Percentiles rank a stretch among this genome's conserved stretches.
Evolutionary conservation across 2,797 vertebrate genomes (phyloP).

Genomic region (Basileuterus tristriatus): DNA sequence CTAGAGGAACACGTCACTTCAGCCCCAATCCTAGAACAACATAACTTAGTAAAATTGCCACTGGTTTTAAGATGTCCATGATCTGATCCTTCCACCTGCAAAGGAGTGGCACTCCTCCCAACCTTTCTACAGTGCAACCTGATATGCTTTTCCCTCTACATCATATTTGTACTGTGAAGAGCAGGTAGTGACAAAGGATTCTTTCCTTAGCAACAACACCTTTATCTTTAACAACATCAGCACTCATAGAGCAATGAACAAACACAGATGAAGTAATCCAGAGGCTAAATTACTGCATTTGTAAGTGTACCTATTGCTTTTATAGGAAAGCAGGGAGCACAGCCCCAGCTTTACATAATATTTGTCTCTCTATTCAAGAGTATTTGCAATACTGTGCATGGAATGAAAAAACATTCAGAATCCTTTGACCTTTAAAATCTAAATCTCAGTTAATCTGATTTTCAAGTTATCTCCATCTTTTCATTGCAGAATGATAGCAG

Average conservation of each 20-base stretch:
- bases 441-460: not conserved
- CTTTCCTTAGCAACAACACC: not conserved
- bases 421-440: not conserved
- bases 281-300: conserved; percentile 7
- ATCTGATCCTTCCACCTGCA: not conserved
- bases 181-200: not conserved
- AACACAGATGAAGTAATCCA: conserved; percentile 14
- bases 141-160: not conserved
- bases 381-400: not conserved
- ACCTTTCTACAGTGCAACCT: not conserved
- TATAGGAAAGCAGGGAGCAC: not conserved
- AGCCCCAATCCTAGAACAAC: not conserved
- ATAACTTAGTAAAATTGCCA: not conserved
- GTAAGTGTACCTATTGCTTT: not conserved
- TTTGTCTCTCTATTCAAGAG: not conserved
- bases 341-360: not conserved
- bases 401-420: not conserved
- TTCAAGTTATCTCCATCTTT: not conserved
- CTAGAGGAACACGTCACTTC: not conserved
- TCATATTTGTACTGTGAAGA: not conserved
- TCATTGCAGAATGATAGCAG: not conserved
- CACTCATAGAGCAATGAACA: not conserved
- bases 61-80: not conserved
- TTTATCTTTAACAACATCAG: not conserved
- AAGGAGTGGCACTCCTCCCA: not conserved